phyloP scores from a whole-genome alignment of 2,797 vertebrate species.

The Pteronotus mesoamericanus region DNA sequence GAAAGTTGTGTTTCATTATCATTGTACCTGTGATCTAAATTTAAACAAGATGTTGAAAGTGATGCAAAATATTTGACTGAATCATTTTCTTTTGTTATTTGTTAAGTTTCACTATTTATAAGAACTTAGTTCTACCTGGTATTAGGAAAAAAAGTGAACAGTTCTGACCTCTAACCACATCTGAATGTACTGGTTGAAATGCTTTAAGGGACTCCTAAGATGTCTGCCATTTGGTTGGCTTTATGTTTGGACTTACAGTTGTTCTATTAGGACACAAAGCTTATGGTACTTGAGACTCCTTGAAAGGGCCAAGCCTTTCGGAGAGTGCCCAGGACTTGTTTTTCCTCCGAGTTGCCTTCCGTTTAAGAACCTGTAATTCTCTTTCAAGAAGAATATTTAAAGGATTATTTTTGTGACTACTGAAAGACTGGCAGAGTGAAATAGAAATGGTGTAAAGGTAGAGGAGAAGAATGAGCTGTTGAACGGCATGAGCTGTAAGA shows the following conservation, averaged over 20 bases:
- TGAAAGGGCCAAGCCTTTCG: neutral
- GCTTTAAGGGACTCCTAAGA: neutral
- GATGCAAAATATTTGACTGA: conserved; percentile 46
- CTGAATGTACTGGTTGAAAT: neutral
- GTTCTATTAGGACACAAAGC: neutral
- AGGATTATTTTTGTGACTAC: neutral
- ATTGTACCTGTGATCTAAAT: conserved; percentile 55
- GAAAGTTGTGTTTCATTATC: conserved; percentile 54
- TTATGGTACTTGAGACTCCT: neutral
- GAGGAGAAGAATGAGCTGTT: neutral
- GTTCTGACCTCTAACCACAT: neutral
- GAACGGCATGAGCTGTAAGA: neutral
- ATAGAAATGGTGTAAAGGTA: neutral
- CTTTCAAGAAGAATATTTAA: neutral
- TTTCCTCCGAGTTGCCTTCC: neutral
- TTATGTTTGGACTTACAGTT: neutral
- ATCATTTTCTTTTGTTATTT: conserved; percentile 36
- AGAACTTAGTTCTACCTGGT: neutral
- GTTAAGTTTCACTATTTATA: conserved; percentile 14
- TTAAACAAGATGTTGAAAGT: conserved; percentile 41
- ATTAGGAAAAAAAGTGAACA: neutral
- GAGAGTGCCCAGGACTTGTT: neutral
- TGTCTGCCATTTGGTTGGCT: neutral
- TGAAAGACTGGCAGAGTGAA: neutral
- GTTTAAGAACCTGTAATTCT: neutral